Evolutionary conservation across 2,888 invertebrate genomes (phyloP), one percentile per base, ranked within the genome.

Genomic region (Ephialtes manifestator): DNA sequence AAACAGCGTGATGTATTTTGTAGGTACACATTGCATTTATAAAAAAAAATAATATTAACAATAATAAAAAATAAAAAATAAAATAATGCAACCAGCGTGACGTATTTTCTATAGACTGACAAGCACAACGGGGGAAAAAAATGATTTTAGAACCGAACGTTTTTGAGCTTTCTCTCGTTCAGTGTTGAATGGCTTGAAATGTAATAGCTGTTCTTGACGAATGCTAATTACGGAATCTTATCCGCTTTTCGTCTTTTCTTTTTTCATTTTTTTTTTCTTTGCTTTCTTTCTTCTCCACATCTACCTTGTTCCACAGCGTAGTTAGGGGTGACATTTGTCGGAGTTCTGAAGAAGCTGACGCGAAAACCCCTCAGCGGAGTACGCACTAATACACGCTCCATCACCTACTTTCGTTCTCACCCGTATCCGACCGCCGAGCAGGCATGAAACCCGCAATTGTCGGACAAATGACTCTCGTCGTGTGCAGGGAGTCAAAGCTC

Each of bases 381-480:
- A 68, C 67, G 28, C 71, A 74, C 48, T 65, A 76, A 43, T 68
- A 28, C 43, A 68, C 55, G 60, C 67, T 75, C 58, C 53, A 35
- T 51, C 75, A 35, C 53, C 70, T 65, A 83, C 60, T 79, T 74
- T 79, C 53, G 48, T 75, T 80, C 24, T 60, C 20, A 46, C 43
- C 74, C 46, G 24, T 39, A n/a, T 24, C 58, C 72, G 43, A 43
- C 43, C 20, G 20, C 65, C 65, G 20, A 39, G 43, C 13, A 60
- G 43, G 28, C 72, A 68, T n/a, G 20, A 71, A 58, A 75, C 68
- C 48, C 75, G 55, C 70, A 71, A 84, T 84, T 65, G 75, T 80
- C 79, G 74, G 68, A 71, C 63, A 76, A 76, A 76, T 65, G 80
- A 81, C 72, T 77, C 67, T 74, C 75, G 76, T 65, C 46, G 43